Evolutionary conservation across 2,113 vertebrate species (phyloP).

Genomic region (Leucosticte australis): DNA sequence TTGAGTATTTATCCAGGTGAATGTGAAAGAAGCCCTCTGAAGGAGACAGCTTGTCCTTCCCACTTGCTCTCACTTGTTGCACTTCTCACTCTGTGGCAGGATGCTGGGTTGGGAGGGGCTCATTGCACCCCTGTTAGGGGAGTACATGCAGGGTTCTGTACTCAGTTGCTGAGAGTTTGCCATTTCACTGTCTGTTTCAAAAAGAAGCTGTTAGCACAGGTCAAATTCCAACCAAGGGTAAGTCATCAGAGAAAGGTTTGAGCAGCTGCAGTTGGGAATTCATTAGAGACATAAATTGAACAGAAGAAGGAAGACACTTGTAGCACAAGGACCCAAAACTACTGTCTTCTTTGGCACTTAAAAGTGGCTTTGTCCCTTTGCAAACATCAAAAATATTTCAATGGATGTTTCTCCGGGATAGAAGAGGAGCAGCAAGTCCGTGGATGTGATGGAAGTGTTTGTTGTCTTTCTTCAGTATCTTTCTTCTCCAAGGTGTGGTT

Average conservation of each 20-base stretch:
- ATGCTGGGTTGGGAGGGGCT: background rate
- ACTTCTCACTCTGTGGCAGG: background rate
- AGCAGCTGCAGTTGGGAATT: background rate
- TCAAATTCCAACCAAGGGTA: background rate
- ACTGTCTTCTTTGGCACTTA: background rate
- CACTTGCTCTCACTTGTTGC: background rate
- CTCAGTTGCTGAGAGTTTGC: background rate
- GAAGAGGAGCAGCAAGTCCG: background rate
- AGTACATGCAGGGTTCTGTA: background rate
- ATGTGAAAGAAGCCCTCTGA: background rate
- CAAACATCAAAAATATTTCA: background rate
- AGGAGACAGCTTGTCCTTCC: background rate
- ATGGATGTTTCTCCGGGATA: background rate
- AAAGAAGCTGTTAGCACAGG: background rate
- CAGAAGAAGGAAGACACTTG: fast-evolving
- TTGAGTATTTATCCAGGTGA: background rate
- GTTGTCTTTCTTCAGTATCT: background rate
- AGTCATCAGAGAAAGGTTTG: background rate
- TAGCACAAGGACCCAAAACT: background rate
- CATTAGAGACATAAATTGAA: background rate
- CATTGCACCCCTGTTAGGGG: background rate
- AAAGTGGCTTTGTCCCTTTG: background rate
- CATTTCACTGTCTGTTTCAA: background rate
- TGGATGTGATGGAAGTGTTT: background rate
- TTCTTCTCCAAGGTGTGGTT: background rate